Evolutionary conservation across 2,113 vertebrate genomes (phyloP), one percentile per base, ranked within the genome.

Genomic region (Glaucomys volans): DNA sequence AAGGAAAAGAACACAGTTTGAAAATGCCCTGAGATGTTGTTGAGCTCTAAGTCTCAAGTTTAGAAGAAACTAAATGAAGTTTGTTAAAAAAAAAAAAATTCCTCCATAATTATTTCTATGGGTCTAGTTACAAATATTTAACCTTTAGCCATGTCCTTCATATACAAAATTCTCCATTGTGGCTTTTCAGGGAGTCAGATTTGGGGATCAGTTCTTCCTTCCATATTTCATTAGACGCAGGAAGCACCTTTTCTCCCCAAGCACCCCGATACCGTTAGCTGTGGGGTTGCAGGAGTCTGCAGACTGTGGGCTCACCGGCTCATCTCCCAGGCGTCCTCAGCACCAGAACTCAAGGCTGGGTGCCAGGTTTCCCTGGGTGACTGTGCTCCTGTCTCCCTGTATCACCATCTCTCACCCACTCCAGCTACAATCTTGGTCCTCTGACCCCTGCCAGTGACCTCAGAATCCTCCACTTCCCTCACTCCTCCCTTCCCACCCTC

Each of bases 1-100:
- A 94, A 96, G 80, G 76, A 91, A 97, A 94, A 67, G 54, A 94
- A 86, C 42, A 67, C 26, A 71, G 22, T 90, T 75, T 93, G 69
- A 96, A 98, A 95, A 95, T 76, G 74, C 94, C 87, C 50, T 1
- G 3, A 69, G 22, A 91, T 66, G 81, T 0, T 88, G 24, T 40
- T 79, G 83, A 91, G 77, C 95, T 81, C 13, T 77, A 30, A 30
- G 18, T 32, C 71, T 95, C 59, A 54, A 95, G 40, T 93, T 81
- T 86, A 42, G 59, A 74, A 67, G 16, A 80, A 35, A 17, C 80
- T 81, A 91, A 79, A 75, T 20, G 62, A 79, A 93, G 18, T 83
- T 79, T 89, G 67, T 80, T 95, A 26, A 54, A 42, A 59, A 72
- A 72, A 90, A 94, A 72, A 72, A 90, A 94, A 97, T 67, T 81